Evolutionary conservation across 2,888 invertebrate genomes (phyloP), one percentile per base, ranked within the genome.

Genomic region (Plutella xylostella): DNA sequence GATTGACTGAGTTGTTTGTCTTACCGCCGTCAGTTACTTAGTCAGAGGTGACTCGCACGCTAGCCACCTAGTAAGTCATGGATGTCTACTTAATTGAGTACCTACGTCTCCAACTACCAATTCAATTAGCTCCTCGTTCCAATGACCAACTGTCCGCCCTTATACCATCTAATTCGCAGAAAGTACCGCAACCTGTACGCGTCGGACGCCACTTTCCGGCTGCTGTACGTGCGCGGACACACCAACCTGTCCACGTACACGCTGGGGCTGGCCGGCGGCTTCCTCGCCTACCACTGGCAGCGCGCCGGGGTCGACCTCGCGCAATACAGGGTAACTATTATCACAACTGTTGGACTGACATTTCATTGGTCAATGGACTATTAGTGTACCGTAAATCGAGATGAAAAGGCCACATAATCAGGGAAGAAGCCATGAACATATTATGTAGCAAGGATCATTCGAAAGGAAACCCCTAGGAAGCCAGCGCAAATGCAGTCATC

Each of bases 241-340:
- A 75, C 77, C 6, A 85, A 84, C 54, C 55, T 82, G 21, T 71
- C 79, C 3, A 68, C 74, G 0, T 82, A 73, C 55, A 60, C 63
- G 4, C 45, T 80, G 31, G 85, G 85, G 0, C 57, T 84, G 6
- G 65, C 73, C 0, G 79, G 67, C 0, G 83, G 83, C 1, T 67
- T 76, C 52, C 55, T 82, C 30, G 58, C 68, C 1, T 72, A 74
- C 56, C 54, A 66, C 52, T 65, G 65, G 61, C 78, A 72, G 54
- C 61, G 51, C 12, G 54, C 57, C 1, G 57, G 55, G 4, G 70
- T 68, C 42, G 61, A 72, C 38, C 43, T 73, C 11, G 51, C 52
- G 1, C 57, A 57, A 20, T 68, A 59, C 33, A 76, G 67, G 68
- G 80, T 79, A 47, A n/a, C n/a, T n/a, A n/a, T n/a, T n/a, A n/a